Percentiles rank a stretch among this genome's conserved stretches.
Conservation (phyloP, 1,140 invertebrate genomes). For the Manduca sexta region DNA sequence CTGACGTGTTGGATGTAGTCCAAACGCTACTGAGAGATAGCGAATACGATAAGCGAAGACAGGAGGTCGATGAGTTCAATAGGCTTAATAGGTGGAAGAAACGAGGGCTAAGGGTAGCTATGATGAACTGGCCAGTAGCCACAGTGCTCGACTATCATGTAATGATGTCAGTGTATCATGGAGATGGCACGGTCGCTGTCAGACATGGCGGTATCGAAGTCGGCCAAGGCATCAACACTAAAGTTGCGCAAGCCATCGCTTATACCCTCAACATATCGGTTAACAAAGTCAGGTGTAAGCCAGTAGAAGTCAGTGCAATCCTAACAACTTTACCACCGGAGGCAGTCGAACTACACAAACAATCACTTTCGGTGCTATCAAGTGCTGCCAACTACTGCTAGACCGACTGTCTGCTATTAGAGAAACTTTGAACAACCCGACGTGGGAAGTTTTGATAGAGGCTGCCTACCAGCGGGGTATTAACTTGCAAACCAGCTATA, state of each 20-base stretch:
- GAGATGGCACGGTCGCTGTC: conserved; percentile 84
- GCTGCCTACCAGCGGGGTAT: conserved; percentile 73
- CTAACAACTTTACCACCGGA: conserved; percentile 77
- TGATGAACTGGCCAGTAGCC: conserved; percentile 20
- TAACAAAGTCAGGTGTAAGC: conserved; percentile 78
- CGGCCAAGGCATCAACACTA: conserved; percentile 87
- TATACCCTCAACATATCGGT: conserved; percentile 80
- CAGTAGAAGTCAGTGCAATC: conserved; percentile 74
- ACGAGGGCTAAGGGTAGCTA: conserved; percentile 73
- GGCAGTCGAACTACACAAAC: conserved; percentile 73
- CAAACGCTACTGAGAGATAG: conserved; percentile 74
- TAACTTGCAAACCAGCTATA: conserved; percentile 78
- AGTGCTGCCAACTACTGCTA: conserved; percentile 78
- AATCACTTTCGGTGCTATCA: conserved; percentile 74
- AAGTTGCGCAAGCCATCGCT: conserved; percentile 84
- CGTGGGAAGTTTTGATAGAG: conserved; percentile 77
- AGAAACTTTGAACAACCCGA: conserved; percentile 65
- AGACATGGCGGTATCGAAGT: conserved; percentile 87
- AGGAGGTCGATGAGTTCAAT: conserved; percentile 77
- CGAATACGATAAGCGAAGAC: conserved; percentile 75
- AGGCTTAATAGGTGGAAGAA: conserved; percentile 84
- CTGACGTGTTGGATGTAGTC: conserved; percentile 73
- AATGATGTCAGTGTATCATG: conserved; percentile 83
- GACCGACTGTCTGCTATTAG: conserved; percentile 76
- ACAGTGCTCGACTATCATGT: conserved; percentile 66